Evolutionary conservation across 2,888 invertebrate genomes (phyloP).

Genomic region (Archaeoteleia sp.): DNA sequence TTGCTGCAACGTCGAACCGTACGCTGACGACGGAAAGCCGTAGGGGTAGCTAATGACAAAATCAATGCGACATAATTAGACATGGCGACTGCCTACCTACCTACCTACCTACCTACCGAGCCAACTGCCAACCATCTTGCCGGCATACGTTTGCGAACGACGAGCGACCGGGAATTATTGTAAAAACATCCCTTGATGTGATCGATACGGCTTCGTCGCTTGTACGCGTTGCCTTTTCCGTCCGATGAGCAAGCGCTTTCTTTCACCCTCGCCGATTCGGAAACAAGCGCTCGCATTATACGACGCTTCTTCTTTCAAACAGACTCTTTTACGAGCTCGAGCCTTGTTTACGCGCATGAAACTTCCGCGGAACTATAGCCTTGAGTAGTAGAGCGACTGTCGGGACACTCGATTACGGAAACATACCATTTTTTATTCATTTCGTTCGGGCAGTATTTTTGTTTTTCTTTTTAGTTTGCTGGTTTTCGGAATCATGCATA

Average conservation of each 20-base stretch:
- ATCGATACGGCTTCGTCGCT: slow-evolving; percentile 64
- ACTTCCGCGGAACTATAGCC: slow-evolving; percentile 40
- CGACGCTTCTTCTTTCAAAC: slow-evolving; percentile 25
- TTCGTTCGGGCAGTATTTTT: background rate
- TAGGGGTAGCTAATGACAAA: slow-evolving; percentile 73
- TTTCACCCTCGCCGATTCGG: slow-evolving; percentile 41
- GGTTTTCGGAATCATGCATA: too few relatives aligned
- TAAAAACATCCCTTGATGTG: slow-evolving; percentile 70
- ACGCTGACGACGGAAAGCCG: slow-evolving; percentile 56
- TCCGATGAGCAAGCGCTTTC: slow-evolving; percentile 40
- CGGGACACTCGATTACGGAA: slow-evolving; percentile 31
- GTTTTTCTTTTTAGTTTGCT: slow-evolving; percentile 11
- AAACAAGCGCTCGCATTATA: slow-evolving; percentile 35
- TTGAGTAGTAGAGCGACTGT: slow-evolving; percentile 20
- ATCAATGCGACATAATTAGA: slow-evolving; percentile 74
- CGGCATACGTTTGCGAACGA: slow-evolving; percentile 48
- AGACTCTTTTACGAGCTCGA: slow-evolving; percentile 38
- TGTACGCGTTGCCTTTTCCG: slow-evolving; percentile 36
- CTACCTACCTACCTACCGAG: slow-evolving; percentile 36
- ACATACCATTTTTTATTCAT: slow-evolving; percentile 29
- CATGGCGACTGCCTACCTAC: slow-evolving; percentile 54
- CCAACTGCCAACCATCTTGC: slow-evolving; percentile 43
- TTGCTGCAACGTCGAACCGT: slow-evolving; percentile 59
- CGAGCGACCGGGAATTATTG: slow-evolving; percentile 65
- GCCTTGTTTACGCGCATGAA: slow-evolving; percentile 40